Evolutionary conservation across 2,797 vertebrate species (phyloP), one percentile per base, ranked within the genome.

Genomic region (Leuciscus waleckii): DNA sequence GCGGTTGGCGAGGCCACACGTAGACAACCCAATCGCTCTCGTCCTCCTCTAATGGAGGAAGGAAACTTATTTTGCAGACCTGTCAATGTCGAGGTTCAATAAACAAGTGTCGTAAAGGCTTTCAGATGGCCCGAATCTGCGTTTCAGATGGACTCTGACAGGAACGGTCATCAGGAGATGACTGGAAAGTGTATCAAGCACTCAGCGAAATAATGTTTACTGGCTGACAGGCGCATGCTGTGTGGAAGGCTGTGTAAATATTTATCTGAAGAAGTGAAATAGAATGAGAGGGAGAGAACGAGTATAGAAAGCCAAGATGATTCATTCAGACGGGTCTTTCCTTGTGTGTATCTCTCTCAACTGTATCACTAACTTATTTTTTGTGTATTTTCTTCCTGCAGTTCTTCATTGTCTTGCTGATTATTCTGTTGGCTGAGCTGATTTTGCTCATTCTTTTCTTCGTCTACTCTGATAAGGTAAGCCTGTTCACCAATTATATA

Each of bases 381-480:
- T 71, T 85, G 63, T 85, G 32, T 49, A 79, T 80, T 75, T 74
- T 75, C 69, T 84, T 29, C 32, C 74, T 92, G 65, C 95, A 99
- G 98, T 99, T 99, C 95, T 99, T 99, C 96, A 95, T 99, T 86
- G 94, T 99, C 91, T 94, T 99, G 95, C 95, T 99, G 96, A 92
- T 96, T 91, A 98, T 99, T 92, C 97, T 99, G 81, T 95, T 99
- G 91, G 95, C 96, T 84, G 98, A 99, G 94, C 92, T 99, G 93
- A 98, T 99, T 91, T 79, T 99, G 77, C 95, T 99, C 82, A 98
- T 97, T 94, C 96, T 99, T 86, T 98, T 99, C 96, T 99, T 99
- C 84, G 97, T 99, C 90, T 99, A 99, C 94, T 97, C 97, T 89
- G 97, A 99, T 94, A 98, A 98, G 98, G 98, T 99, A 94, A 95